Percentiles rank a stretch among this genome's conserved stretches.
Conservation (phyloP, 2,888 invertebrate genomes). For the Smittia sp. region DNA sequence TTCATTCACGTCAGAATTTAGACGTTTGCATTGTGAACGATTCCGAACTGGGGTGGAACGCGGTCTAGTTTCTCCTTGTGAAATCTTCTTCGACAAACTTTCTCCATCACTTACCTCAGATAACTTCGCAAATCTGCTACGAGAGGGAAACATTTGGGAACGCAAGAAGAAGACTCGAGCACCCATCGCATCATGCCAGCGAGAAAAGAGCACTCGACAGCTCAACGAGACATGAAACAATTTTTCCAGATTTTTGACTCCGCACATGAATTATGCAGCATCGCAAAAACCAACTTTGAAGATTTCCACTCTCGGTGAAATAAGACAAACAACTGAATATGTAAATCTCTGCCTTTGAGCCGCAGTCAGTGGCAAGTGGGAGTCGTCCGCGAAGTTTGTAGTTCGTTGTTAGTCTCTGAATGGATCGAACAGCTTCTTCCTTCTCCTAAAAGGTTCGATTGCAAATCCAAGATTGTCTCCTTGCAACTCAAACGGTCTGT, state of each 20-base stretch:
- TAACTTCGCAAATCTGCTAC: no score
- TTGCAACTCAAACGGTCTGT: no score
- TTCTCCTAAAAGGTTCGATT: no score
- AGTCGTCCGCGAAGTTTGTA: no score
- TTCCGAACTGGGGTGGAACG: neutral
- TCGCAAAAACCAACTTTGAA: slow-evolving; percentile 1
- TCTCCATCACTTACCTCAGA: neutral
- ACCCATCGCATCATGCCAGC: slow-evolving; percentile 5
- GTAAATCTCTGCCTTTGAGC: neutral
- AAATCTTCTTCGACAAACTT: neutral
- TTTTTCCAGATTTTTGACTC: slow-evolving; percentile 30
- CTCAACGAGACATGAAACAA: slow-evolving; percentile 25
- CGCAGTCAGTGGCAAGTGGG: no score
- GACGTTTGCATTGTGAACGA: slow-evolving; percentile 19
- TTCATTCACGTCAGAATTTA: slow-evolving; percentile 31
- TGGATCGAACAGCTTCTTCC: no score
- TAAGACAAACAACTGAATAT: slow-evolving; percentile 10
- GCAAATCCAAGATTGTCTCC: no score
- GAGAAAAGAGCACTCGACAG: slow-evolving; percentile 1
- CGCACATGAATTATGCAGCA: slow-evolving; percentile 34
- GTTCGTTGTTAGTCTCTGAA: no score
- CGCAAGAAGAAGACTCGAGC: neutral
- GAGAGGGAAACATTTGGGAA: no score
- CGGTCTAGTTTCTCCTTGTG: neutral
- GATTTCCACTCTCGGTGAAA: slow-evolving; percentile 6